Evolutionary conservation across 2,888 invertebrate genomes (phyloP), one percentile per base, ranked within the genome.

Genomic region (Dynastes grantii): DNA sequence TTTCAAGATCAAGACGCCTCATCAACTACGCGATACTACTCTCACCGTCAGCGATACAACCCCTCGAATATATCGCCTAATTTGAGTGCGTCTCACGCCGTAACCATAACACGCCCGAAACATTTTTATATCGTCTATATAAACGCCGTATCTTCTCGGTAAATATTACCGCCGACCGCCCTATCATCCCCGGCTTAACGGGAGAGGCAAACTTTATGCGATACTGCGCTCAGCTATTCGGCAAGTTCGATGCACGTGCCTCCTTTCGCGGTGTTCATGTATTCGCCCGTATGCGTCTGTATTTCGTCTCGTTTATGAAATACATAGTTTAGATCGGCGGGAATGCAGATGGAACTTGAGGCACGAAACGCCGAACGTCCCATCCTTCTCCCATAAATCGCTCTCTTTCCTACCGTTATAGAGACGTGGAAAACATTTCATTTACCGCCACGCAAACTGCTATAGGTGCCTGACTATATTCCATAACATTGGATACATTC

Each of bases 291-390:
- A 22, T 29, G 29, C 9, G 70, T 61, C 61, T 73, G 51, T 78
- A 73, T 32, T 64, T 9, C 51, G 77, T 40, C 27, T 53, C 49
- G 51, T 40, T 78, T 78, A 78, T 75, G 78, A 75, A 75, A 22
- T 58, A 58, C 55, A 70, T 70, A 58, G 68, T 58, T 37, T 45
- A 22, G 65, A 78, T 40, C 75, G 67, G 16, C 32, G 55, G 67
- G 78, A 75, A 78, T 78, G 78, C 78, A 29, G 61, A 75, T 67
- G 78, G 67, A 78, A 78, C 78, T 61, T 71, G 9, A 27, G 61
- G 61, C 58, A 77, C 73, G 78, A 65, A 45, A 37, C 45, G 63
- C 61, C 45, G 45, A 27, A 27, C 13, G 9, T 68, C 49, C 13
- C 55, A 2, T 67, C 67, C 67, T 9, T 67, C 40, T 67, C 45